phyloP scores from a whole-genome alignment of 2,888 invertebrate species.

The Pseudococcus longispinus region DNA sequence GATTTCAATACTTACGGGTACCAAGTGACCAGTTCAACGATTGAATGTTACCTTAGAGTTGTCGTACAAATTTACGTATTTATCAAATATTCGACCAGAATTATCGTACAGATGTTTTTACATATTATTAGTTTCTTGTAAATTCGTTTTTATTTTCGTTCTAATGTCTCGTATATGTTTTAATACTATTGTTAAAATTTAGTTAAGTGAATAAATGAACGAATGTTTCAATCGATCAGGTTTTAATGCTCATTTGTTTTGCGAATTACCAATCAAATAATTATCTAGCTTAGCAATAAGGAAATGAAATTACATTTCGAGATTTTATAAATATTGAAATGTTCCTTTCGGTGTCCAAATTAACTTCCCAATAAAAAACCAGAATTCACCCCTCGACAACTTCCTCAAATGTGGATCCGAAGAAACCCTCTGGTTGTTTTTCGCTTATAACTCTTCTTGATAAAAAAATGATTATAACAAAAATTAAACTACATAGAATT shows the following conservation, averaged over 20 bases:
- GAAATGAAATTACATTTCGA: no score
- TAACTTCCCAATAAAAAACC: no score
- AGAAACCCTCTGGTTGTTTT: no score
- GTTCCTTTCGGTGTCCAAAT: no score
- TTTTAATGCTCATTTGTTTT: neutral
- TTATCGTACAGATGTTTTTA: neutral
- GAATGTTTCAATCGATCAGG: neutral
- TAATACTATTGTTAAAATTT: neutral
- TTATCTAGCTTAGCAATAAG: no score
- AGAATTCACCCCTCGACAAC: no score
- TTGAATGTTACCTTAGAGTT: constrained; percentile 8
- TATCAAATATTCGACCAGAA: constrained; percentile 21
- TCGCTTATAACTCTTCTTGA: no score
- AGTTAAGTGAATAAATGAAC: neutral
- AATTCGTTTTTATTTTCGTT: neutral
- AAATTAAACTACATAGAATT: no score
- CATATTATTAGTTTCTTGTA: neutral
- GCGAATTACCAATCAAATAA: no score
- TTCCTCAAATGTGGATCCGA: no score
- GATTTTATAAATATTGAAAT: no score
- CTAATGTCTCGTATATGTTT: neutral
- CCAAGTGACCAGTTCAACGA: constrained; percentile 27
- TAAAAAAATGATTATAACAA: no score
- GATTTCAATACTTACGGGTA: neutral
- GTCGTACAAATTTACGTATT: constrained; percentile 6